Conservation (phyloP, 2,888 invertebrate species). For the Drosophila nr. medialis region DNA sequence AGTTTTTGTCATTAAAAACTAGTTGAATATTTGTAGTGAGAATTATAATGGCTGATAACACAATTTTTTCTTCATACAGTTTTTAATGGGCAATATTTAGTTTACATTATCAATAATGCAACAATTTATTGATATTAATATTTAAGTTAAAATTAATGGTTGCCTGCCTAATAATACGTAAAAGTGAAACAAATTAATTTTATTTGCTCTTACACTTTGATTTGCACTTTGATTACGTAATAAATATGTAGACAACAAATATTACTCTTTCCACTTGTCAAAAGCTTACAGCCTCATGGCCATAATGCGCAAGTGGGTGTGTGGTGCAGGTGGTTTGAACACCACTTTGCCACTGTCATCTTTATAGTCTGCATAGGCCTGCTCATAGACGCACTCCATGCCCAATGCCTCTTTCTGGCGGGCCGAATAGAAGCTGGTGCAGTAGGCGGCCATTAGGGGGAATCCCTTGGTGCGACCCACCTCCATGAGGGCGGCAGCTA, state of each 20-base stretch:
- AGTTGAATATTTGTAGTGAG: neutral
- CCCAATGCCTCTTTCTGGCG: slow-evolving; percentile 65
- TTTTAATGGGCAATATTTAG: neutral
- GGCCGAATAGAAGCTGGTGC: slow-evolving; percentile 72
- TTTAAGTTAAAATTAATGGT: neutral
- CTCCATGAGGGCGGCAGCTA: slow-evolving; percentile 63
- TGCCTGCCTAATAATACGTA: neutral
- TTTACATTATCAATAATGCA: neutral
- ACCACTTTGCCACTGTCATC: slow-evolving; percentile 52
- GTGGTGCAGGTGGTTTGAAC: slow-evolving; percentile 61
- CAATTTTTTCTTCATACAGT: neutral
- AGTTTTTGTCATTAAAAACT: neutral
- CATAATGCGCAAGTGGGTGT: slow-evolving; percentile 51
- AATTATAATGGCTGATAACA: neutral
- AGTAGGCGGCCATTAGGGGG: slow-evolving; percentile 61
- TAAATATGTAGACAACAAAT: neutral
- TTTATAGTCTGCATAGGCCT: slow-evolving; percentile 66
- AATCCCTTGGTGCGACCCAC: slow-evolving; percentile 59
- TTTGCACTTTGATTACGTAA: neutral
- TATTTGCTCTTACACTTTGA: neutral
- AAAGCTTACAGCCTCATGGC: slow-evolving; percentile 26
- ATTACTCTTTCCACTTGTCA: neutral
- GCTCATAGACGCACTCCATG: slow-evolving; percentile 63
- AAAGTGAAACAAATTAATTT: neutral
- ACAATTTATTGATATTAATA: neutral